Percentiles rank a stretch among this genome's conserved stretches.
Conservation (phyloP, 1,140 invertebrate species). For the Spodoptera litura region DNA sequence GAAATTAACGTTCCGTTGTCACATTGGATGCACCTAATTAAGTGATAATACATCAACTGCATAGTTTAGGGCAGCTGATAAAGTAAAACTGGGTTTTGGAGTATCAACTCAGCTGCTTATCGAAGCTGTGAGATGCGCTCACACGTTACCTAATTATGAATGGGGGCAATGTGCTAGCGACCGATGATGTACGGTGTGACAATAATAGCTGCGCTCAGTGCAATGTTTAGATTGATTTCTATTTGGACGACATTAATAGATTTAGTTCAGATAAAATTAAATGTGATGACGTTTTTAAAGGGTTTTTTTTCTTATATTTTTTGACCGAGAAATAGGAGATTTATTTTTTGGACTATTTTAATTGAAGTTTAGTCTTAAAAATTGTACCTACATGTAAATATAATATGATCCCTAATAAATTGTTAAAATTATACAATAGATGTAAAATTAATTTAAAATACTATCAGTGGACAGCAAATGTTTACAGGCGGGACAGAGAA, state of each 20-base stretch:
- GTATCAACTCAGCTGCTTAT: conserved; percentile 35
- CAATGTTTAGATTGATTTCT: conserved; percentile 28
- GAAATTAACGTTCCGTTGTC: conserved; percentile 35
- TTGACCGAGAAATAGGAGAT: no score
- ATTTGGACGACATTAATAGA: conserved; percentile 12
- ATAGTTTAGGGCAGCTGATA: conserved; percentile 33
- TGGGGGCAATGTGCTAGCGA: conserved; percentile 31
- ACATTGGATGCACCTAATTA: conserved; percentile 35
- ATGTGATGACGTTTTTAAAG: background rate
- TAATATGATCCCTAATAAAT: no score
- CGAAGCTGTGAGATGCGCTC: background rate
- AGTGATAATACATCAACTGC: conserved; percentile 28
- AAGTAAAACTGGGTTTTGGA: conserved; percentile 41
- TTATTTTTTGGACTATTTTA: no score
- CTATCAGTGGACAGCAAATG: no score
- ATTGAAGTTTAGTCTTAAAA: no score
- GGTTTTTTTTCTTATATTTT: background rate
- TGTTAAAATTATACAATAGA: no score
- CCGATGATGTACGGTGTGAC: conserved; percentile 21
- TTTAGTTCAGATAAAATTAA: background rate
- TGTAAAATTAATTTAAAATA: no score
- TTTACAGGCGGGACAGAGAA: no score
- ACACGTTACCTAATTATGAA: conserved; percentile 36
- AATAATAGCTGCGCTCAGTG: conserved; percentile 23
- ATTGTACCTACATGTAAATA: no score